These are phyloP conservation scores for Cataglyphis rosenhaueri DNA, from an alignment of 2,888 invertebrate species.

Conservation along the genomic window DNA sequence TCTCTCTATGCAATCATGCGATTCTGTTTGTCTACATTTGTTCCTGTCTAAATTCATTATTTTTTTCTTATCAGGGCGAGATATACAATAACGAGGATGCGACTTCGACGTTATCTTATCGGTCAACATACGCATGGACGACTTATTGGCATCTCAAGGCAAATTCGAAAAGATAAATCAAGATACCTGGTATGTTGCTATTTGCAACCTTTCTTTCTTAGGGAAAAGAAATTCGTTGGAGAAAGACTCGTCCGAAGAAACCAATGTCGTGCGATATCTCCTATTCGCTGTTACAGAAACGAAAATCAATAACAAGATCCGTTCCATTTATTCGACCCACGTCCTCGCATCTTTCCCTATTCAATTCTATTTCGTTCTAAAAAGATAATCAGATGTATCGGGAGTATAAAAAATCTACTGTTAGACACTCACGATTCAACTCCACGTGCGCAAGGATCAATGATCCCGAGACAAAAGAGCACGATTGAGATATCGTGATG, in stretches of 20 bases:
- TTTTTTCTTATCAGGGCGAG: slow-evolving; percentile 1
- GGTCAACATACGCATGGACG: neutral
- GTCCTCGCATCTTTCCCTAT: neutral
- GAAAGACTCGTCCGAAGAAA: neutral
- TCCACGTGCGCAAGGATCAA: neutral
- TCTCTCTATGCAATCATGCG: neutral
- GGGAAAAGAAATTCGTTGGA: neutral
- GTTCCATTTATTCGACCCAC: slow-evolving; percentile 28
- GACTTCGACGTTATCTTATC: slow-evolving; percentile 33
- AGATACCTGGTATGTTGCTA: neutral
- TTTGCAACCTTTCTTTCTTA: neutral
- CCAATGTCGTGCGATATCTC: slow-evolving; percentile 11
- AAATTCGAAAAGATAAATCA: neutral
- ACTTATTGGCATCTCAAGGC: slow-evolving; percentile 13
- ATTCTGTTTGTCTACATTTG: neutral
- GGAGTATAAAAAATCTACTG: slow-evolving; percentile 9
- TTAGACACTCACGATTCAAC: neutral
- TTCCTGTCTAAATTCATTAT: neutral
- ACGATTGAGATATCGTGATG: neutral
- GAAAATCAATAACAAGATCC: slow-evolving; percentile 42
- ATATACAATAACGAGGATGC: neutral
- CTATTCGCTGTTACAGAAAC: neutral
- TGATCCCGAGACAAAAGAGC: slow-evolving; percentile 1
- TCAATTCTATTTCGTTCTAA: neutral
- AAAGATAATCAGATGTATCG: neutral